These are phyloP conservation scores for Coluber constrictor DNA, from an alignment of 2,797 vertebrate species.

Conservation along the genomic window DNA sequence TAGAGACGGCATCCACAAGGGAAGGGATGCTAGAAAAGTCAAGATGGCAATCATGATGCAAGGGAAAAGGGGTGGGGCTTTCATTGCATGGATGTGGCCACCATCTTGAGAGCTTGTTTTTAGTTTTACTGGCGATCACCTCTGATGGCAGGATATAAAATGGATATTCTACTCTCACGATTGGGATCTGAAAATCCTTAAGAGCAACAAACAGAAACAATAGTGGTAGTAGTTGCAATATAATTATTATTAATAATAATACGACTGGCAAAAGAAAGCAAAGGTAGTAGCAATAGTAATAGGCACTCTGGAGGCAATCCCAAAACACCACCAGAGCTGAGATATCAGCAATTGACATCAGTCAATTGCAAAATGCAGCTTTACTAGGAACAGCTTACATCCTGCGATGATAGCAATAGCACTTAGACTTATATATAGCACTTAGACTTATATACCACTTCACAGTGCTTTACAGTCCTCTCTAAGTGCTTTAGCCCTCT, in stretches of 20 bases:
- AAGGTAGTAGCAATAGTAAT: neutral
- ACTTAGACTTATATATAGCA: no score
- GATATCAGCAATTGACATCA: neutral
- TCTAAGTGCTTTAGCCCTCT: neutral
- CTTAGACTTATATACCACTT: no score
- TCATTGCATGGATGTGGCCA: neutral
- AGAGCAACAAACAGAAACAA: neutral
- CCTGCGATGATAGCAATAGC: neutral
- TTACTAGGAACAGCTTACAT: neutral
- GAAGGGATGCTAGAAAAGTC: neutral
- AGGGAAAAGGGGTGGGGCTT: neutral
- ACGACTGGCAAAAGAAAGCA: neutral
- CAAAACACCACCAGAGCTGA: neutral
- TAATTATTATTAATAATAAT: neutral
- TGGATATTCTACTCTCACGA: neutral
- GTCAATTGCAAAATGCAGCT: neutral
- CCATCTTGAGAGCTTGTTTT: neutral
- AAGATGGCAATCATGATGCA: neutral
- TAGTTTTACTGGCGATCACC: neutral
- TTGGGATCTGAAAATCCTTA: neutral
- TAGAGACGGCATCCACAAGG: neutral
- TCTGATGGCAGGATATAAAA: neutral
- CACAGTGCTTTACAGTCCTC: neutral
- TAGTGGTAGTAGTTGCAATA: neutral
- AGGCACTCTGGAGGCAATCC: neutral